phyloP scores from a whole-genome alignment of 2,797 vertebrate species.

The Pseudochromis fuscus region DNA sequence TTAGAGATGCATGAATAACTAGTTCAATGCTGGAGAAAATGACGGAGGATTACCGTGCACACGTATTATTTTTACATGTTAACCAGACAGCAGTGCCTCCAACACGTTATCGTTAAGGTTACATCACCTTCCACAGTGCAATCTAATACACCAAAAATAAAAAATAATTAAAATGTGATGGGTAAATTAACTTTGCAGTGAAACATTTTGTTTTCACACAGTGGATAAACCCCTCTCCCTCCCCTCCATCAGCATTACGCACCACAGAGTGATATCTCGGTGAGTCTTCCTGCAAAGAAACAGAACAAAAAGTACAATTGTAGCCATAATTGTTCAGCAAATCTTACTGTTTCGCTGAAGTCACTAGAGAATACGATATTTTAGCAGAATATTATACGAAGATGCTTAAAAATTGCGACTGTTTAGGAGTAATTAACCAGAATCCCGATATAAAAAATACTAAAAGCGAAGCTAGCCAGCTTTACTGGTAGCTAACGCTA shows the following conservation, averaged over 20 bases:
- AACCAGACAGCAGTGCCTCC: neutral
- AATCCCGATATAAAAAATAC: slow-evolving; percentile 37
- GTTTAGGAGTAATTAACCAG: slow-evolving; percentile 25
- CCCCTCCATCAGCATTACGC: slow-evolving; percentile 88
- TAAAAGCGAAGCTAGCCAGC: slow-evolving; percentile 60
- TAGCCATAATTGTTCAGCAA: slow-evolving; percentile 77
- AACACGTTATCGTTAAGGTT: slow-evolving; percentile 1
- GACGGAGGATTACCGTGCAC: neutral
- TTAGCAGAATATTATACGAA: slow-evolving; percentile 7
- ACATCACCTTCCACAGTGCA: slow-evolving; percentile 1
- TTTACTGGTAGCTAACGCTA: slow-evolving; percentile 72
- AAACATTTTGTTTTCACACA: slow-evolving; percentile 51
- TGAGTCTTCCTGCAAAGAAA: slow-evolving; percentile 93
- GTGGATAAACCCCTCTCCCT: slow-evolving; percentile 75
- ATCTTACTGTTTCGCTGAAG: slow-evolving; percentile 55
- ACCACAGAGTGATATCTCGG: slow-evolving; percentile 93
- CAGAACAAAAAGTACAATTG: slow-evolving; percentile 87
- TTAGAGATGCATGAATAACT: neutral
- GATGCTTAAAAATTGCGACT: neutral
- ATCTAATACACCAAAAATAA: neutral
- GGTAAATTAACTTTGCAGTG: slow-evolving; percentile 41
- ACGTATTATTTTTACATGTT: neutral
- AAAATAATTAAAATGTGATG: slow-evolving; percentile 22
- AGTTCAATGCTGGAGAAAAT: neutral
- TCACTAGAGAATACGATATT: slow-evolving; percentile 30